Base-by-base conservation (phyloP, 2,797 vertebrate species). In the Cichlasoma orientale region DNA sequence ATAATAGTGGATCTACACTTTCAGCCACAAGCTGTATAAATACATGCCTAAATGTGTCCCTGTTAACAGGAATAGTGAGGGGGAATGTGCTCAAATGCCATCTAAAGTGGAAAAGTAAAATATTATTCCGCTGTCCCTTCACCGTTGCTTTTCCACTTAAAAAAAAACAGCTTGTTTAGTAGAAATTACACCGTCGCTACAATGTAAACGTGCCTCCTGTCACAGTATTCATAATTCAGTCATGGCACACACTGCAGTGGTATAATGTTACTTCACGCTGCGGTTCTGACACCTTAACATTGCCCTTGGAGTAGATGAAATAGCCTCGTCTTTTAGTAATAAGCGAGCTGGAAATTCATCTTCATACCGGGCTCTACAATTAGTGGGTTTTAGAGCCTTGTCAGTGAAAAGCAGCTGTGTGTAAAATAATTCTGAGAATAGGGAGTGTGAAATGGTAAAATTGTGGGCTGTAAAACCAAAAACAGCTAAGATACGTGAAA, bases 361-460 rank as follows among this genome's bases (percentile, higher is more conserved):
- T 66, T 66, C 61, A 47, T 47, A 47, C 16, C 47, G 16, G 41
- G 41, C 61, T 66, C 41, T 47, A 19, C 41, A 66, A 66, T 66
- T 66, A 66, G 61, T 47, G 41, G 61, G 16, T 47, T 66, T 47
- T 66, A 27, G 61, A 66, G 41, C 23, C 23, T 66, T 47, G 61
- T 66, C 61, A 66, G 61, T 66, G 23, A 66, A 66, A 66, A 66
- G 10, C 61, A 66, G 61, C 61, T 66, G 61, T 3, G 3, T 7
- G 41, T 66, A 27, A 66, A 66, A 47, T 0, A 23, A 66, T 29
- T 47, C 41, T 66, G 61, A 19, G 16, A 47, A 41, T 25, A 47
- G 61, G 16, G 61, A 66, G 61, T 66, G 41, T 66, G 41, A 66
- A 66, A 66, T 9, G 14, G 69, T 55, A 38, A 71, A 71, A 71